Conservation (phyloP, 2,113 vertebrate species). For the Labrus mixtus region DNA sequence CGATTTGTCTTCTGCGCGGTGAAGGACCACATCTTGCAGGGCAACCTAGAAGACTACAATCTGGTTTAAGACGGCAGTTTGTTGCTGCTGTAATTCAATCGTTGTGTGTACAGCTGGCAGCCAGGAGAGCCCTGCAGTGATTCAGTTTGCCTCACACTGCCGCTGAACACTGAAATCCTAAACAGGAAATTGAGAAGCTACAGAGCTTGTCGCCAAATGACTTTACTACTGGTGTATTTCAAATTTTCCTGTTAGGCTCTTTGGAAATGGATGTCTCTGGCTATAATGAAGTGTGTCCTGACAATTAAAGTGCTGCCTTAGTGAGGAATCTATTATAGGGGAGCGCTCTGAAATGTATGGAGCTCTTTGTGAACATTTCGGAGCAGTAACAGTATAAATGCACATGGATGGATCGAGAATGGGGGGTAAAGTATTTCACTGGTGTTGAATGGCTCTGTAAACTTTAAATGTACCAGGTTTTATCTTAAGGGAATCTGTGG, state of each 20-base stretch:
- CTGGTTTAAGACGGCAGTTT: slow-evolving; percentile 76
- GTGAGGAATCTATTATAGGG: slow-evolving; percentile 45
- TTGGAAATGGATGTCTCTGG: slow-evolving; percentile 55
- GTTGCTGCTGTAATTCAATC: slow-evolving; percentile 29
- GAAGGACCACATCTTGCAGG: slow-evolving; percentile 85
- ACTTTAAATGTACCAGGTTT: slow-evolving; percentile 31
- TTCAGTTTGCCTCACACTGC: slow-evolving; percentile 50
- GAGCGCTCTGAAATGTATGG: slow-evolving; percentile 49
- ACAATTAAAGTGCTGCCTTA: slow-evolving; percentile 66
- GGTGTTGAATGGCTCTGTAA: slow-evolving; percentile 37
- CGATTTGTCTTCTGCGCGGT: slow-evolving; percentile 81
- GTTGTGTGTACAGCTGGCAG: slow-evolving; percentile 37
- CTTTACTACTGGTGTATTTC: slow-evolving; percentile 68
- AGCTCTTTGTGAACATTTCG: slow-evolving; percentile 23
- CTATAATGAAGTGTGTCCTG: slow-evolving; percentile 62
- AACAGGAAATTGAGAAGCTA: slow-evolving; percentile 61
- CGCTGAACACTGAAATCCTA: slow-evolving; percentile 60
- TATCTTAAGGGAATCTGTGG: slow-evolving; percentile 50
- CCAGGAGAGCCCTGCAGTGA: slow-evolving; percentile 42
- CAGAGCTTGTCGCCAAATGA: slow-evolving; percentile 54
- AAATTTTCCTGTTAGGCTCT: slow-evolving; percentile 52
- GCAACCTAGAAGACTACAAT: slow-evolving; percentile 87
- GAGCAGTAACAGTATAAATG: slow-evolving; percentile 42
- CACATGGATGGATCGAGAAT: slow-evolving; percentile 48
- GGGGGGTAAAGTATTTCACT: slow-evolving; percentile 33